Conservation (phyloP, 2,113 vertebrate species). For the Amblyornis subalaris region DNA sequence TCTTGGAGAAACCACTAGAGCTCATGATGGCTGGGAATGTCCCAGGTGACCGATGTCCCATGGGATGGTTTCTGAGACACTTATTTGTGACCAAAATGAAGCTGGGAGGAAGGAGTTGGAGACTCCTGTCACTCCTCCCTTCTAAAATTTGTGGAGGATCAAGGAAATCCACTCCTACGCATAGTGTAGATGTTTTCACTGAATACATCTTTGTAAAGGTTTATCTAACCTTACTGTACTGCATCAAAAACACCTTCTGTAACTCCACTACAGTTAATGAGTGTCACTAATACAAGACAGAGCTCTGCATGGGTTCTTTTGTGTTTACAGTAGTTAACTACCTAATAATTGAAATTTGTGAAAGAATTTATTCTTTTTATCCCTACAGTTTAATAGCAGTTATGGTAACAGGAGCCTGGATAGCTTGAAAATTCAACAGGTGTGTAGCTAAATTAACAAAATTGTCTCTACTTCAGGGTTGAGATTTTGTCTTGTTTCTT, state of each 20-base stretch:
- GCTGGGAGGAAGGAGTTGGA: background rate
- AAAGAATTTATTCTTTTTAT: background rate
- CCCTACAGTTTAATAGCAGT: background rate
- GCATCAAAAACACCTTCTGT: background rate
- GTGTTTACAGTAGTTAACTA: slow-evolving; percentile 25
- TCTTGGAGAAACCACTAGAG: background rate
- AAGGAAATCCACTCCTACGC: background rate
- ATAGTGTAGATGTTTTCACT: background rate
- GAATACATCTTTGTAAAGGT: background rate
- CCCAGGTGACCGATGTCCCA: fast-evolving
- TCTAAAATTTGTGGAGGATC: background rate
- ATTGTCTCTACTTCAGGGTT: background rate
- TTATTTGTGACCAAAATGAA: background rate
- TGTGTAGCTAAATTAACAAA: background rate
- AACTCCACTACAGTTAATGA: background rate
- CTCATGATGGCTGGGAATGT: background rate
- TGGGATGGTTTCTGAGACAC: background rate
- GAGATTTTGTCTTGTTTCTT: background rate
- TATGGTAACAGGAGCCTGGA: background rate
- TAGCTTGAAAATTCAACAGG: background rate
- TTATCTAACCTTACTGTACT: background rate
- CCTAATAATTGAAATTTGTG: slow-evolving; percentile 2
- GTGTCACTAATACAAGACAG: background rate
- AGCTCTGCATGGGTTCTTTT: background rate
- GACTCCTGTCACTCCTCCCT: background rate